Evolutionary conservation across 2,797 vertebrate genomes (phyloP).

Genomic region (Pseudomugil tenellus): DNA sequence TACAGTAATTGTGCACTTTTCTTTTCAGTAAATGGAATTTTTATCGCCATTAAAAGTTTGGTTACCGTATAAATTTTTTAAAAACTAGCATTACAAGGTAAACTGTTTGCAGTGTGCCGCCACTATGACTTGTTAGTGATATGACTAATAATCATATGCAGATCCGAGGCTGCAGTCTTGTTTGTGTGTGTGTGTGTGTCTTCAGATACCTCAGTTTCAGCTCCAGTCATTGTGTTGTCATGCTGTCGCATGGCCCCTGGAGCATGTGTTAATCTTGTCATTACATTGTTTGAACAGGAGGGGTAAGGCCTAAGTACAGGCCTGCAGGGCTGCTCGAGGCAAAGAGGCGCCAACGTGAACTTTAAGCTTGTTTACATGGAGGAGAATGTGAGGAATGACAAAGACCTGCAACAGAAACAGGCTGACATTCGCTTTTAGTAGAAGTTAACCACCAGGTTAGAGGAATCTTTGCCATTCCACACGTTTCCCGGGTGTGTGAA

Average conservation of each 20-base stretch:
- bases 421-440: conserved; percentile 15
- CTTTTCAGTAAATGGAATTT: no score
- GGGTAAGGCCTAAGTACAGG: conserved; percentile 73
- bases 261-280: conserved; percentile 65
- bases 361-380: conserved; percentile 48
- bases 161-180: no score
- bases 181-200: no score
- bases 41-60: no score
- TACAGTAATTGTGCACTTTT: no score
- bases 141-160: no score
- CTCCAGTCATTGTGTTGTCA: conserved; percentile 17
- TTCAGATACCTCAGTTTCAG: no score
- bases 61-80: no score
- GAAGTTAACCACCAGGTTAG: conserved; percentile 29
- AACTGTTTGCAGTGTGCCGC: no score
- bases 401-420: conserved; percentile 29
- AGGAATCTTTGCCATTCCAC: conserved; percentile 33
- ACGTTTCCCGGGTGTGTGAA: conserved; percentile 33
- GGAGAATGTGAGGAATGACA: conserved; percentile 76
- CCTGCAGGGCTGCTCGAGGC: conserved; percentile 50
- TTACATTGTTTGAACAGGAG: conserved; percentile 65
- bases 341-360: conserved; percentile 56
- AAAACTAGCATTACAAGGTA: no score
- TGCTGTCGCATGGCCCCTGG: conserved; percentile 23
- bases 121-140: no score